Percentiles rank a stretch among this genome's conserved stretches.
These are phyloP conservation scores for Pomatostomus ruficeps DNA, from an alignment of 2,113 vertebrate genomes.

Conservation along the genomic window DNA sequence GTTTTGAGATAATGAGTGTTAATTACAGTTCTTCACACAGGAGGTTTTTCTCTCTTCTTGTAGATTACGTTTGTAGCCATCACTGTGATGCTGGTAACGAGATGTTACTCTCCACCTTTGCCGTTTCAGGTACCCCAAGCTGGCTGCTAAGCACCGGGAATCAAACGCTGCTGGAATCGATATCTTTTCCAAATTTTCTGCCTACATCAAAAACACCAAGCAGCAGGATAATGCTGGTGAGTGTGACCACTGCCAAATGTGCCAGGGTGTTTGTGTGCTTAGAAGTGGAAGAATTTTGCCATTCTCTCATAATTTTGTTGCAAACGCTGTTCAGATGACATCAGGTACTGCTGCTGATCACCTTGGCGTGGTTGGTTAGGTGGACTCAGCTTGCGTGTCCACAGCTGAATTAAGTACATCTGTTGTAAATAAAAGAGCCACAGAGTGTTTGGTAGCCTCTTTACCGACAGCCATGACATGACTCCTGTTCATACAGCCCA, in stretches of 20 bases:
- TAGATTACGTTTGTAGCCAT: background rate
- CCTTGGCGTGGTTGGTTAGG: background rate
- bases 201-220: constrained; percentile 92
- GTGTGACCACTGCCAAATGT: background rate
- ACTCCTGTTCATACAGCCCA: background rate
- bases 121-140: constrained; percentile 85
- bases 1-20: background rate
- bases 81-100: background rate
- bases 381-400: background rate
- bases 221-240: constrained; percentile 84
- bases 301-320: background rate
- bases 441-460: background rate
- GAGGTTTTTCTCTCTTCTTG: background rate
- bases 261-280: background rate
- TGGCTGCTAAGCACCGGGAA: constrained; percentile 84
- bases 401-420: background rate
- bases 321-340: background rate
- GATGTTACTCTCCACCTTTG: background rate
- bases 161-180: constrained; percentile 92
- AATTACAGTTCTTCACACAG: background rate
- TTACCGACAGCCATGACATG: background rate
- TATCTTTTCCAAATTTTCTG: constrained; percentile 93
- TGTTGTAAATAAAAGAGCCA: background rate
- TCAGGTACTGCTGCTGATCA: background rate
- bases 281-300: background rate